A percentile compares a stretch with the other conserved stretches of the same genome.
phyloP scores from a whole-genome alignment of 2,113 vertebrate species.

The Gallinago undulata region DNA sequence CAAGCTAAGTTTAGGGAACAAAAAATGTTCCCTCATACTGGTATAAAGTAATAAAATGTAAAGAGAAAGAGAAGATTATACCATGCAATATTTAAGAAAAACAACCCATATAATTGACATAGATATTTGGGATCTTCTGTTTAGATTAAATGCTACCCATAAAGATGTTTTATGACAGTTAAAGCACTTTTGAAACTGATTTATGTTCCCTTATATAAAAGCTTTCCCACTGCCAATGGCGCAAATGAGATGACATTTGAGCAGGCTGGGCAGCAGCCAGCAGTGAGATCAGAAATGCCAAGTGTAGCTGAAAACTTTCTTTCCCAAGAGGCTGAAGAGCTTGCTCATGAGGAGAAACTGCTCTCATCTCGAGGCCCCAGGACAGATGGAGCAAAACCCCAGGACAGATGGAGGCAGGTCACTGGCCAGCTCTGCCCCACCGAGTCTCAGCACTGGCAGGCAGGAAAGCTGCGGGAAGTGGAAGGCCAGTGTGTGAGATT shows the following conservation, averaged over 20 bases:
- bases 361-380: neutral
- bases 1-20: neutral
- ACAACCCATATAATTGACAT: neutral
- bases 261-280: constrained; percentile 26
- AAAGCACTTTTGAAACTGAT: constrained; percentile 19
- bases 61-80: neutral
- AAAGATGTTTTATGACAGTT: neutral
- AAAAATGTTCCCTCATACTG: neutral
- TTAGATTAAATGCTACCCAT: neutral
- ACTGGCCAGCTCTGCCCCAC: neutral
- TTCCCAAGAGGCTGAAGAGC: neutral
- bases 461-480: neutral
- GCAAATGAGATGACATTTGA: neutral
- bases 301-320: neutral
- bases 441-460: accelerated
- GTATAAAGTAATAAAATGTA: neutral
- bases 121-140: neutral
- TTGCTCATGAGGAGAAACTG: accelerated
- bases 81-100: neutral
- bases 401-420: neutral
- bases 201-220: constrained; percentile 25
- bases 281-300: neutral
- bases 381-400: accelerated
- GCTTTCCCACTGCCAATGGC: neutral
- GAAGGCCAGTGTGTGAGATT: neutral